Evolutionary conservation across 1,140 invertebrate species (phyloP).

Genomic region (Homalodisca vitripennis): DNA sequence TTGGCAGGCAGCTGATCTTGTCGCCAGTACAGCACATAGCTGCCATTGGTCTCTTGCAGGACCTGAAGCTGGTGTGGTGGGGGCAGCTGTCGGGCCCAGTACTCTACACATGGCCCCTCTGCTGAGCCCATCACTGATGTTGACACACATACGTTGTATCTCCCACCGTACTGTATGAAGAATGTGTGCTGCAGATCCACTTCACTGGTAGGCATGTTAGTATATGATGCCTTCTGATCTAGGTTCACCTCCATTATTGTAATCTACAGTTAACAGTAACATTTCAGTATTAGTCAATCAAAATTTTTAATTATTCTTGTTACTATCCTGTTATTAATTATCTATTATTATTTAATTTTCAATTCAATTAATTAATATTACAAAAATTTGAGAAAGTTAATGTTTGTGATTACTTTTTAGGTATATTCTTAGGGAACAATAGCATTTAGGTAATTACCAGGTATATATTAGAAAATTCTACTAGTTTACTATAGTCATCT

Average conservation of each 20-base stretch:
- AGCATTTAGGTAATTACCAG: too few relatives aligned
- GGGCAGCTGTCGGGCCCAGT: conserved; percentile 57
- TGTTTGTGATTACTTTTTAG: too few relatives aligned
- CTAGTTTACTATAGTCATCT: too few relatives aligned
- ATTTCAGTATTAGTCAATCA: too few relatives aligned
- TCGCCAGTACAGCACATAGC: conserved; percentile 63
- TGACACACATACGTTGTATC: conserved; percentile 59
- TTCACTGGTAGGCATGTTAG: conserved; percentile 49
- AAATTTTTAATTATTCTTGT: too few relatives aligned
- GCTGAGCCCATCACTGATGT: conserved; percentile 44
- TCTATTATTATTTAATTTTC: too few relatives aligned
- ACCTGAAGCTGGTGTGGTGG: conserved; percentile 64
- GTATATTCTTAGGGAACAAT: too few relatives aligned
- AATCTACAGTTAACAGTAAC: too few relatives aligned
- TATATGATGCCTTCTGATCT: conserved; percentile 51
- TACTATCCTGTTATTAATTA: too few relatives aligned
- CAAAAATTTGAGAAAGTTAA: too few relatives aligned
- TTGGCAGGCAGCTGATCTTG: conserved; percentile 51
- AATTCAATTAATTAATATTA: too few relatives aligned
- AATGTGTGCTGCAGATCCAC: conserved; percentile 46
- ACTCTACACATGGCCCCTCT: conserved; percentile 47
- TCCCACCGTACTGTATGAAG: conserved; percentile 59
- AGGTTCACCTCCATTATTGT: conserved; percentile 54
- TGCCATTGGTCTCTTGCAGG: conserved; percentile 54
- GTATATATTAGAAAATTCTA: too few relatives aligned